These are phyloP conservation scores for Choristoneura fumiferana DNA, from an alignment of 1,140 invertebrate genomes.

Conservation along the genomic window DNA sequence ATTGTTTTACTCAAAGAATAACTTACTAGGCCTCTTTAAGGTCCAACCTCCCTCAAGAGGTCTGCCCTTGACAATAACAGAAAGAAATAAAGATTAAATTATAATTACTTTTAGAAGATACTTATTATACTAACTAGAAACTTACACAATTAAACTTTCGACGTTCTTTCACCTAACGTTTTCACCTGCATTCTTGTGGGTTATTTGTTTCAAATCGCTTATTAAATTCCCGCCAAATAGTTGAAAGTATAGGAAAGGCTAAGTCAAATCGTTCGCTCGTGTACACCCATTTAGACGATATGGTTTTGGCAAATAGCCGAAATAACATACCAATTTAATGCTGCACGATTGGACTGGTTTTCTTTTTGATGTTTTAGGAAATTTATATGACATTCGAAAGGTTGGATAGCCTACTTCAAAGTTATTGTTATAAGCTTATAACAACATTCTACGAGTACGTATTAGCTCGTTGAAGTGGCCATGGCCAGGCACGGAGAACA, in stretches of 20 bases:
- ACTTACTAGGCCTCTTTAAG: too few relatives aligned
- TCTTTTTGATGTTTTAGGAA: slow-evolving; percentile 7
- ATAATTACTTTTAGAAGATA: too few relatives aligned
- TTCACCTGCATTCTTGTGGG: slow-evolving; percentile 1
- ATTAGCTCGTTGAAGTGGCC: too few relatives aligned
- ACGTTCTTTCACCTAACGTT: slow-evolving; percentile 13
- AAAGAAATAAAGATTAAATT: too few relatives aligned
- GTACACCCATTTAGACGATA: neutral
- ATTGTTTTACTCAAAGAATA: too few relatives aligned
- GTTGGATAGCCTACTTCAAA: too few relatives aligned
- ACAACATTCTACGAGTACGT: too few relatives aligned
- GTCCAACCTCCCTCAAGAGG: too few relatives aligned
- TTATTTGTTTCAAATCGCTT: slow-evolving; percentile 4
- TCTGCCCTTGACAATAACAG: too few relatives aligned
- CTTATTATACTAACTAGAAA: too few relatives aligned
- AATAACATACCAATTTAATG: neutral
- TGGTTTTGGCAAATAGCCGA: slow-evolving; percentile 15
- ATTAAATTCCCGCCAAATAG: slow-evolving; percentile 6
- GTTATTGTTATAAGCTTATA: too few relatives aligned
- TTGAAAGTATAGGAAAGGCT: slow-evolving; percentile 9
- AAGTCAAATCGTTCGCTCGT: slow-evolving; percentile 5
- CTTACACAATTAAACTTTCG: neutral
- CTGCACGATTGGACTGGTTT: slow-evolving; percentile 8
- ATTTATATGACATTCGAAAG: neutral
- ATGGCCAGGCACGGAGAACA: too few relatives aligned